Evolutionary conservation across 2,888 invertebrate species (phyloP).

Genomic region (Cataglyphis rosenhaueri): DNA sequence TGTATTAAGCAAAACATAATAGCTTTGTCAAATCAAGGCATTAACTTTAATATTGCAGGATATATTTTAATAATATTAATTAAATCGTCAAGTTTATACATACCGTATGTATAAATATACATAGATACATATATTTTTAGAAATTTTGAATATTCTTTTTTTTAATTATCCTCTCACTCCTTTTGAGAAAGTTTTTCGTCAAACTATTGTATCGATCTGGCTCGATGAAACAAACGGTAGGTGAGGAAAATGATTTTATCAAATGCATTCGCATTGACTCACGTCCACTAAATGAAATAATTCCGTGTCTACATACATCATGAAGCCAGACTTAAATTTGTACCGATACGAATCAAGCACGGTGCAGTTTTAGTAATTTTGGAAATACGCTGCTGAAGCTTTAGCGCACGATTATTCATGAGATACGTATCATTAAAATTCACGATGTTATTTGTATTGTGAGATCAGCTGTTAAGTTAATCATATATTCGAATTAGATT

Average conservation of each 20-base stretch:
- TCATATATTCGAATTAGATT: neutral
- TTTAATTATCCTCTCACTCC: conserved; percentile 25
- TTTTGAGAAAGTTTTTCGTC: conserved; percentile 40
- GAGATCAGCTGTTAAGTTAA: neutral
- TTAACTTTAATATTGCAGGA: neutral
- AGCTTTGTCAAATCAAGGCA: neutral
- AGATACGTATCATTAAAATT: neutral
- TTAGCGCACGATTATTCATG: neutral
- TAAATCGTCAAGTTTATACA: neutral
- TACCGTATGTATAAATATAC: neutral
- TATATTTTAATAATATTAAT: neutral
- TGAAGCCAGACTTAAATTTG: conserved; percentile 34
- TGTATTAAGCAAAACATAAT: neutral
- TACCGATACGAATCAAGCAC: conserved; percentile 19
- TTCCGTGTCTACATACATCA: conserved; percentile 42
- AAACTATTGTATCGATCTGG: conserved; percentile 62
- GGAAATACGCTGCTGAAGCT: conserved; percentile 11
- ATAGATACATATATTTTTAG: neutral
- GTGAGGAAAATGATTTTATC: conserved; percentile 64
- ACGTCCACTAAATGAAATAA: conserved; percentile 67
- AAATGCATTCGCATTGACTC: conserved; percentile 69
- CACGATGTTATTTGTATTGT: neutral
- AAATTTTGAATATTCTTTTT: conserved; percentile 30
- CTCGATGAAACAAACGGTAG: conserved; percentile 60
- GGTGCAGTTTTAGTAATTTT: conserved; percentile 25